Base-by-base conservation (phyloP, 2,113 vertebrate genomes). In the Capreolus pygargus region DNA sequence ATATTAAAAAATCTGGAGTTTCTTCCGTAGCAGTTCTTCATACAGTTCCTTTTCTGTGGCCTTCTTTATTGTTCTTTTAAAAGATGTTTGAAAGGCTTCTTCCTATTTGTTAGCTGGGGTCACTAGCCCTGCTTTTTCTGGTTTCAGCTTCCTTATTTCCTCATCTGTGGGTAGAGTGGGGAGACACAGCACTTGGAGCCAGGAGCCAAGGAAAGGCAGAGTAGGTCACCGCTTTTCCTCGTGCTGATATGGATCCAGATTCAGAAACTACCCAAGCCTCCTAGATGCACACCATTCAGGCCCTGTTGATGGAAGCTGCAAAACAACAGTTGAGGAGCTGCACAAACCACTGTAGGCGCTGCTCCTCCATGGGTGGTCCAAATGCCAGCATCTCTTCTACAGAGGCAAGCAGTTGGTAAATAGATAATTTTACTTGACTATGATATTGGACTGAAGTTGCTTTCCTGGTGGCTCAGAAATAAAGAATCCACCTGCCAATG, bases 401-500 rank as follows among this genome's bases (percentile, higher is more conserved):
- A 47, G 27, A 8, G 15, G 28, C 4, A 79, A 79, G 15, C 76
- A 99, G 99, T 99, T 99, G 99, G 99, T 99, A 99, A 99, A 99
- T 99, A 99, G 99, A 98, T 99, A 99, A 99, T 99, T 57, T 99
- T 99, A 96, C 99, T 99, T 98, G 99, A 99, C 98, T 99, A 99
- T 98, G 99, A 99, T 97, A 99, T 99, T 39, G 67, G 10, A 36
- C n/a, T 70, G n/a, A 70, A 70, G 67, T 39, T 39, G n/a, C 19
- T 70, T 70, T 70, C n/a, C n/a, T 70, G n/a, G n/a, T 39, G 67
- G n/a, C 19, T 70, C 5, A 39, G 54, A 21, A 55, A 8, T 55
- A 55, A 55, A 21, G 19, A 55, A 55, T 55, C 17, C 54, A 55
- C 54, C 19, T 55, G 54, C 54, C 17, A 21, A 21, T 55, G 1